Evolutionary conservation across 1,140 invertebrate species (phyloP), one percentile per base, ranked within the genome.

Genomic region (Drosophila watanabei): DNA sequence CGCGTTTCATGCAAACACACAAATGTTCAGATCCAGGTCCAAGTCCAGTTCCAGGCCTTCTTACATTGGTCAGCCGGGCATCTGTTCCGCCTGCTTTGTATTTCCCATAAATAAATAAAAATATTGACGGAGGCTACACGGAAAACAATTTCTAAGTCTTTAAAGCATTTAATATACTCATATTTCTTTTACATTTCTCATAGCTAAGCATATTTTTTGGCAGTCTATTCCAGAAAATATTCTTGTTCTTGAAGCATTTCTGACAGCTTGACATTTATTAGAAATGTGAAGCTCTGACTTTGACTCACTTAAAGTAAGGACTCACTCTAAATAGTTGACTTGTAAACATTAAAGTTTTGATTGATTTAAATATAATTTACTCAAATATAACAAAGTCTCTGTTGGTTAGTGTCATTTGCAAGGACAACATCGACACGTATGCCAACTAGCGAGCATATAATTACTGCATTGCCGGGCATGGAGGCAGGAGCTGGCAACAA

Each of bases 391-490:
- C 16, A 7, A 41, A n/a, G n/a, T 18, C 35, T 14, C 18, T 60
- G 73, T 61, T 59, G 54, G 2, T 6, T 35, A 69, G 75, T 77
- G 57, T 49, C 16, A 18, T 56, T 49, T 52, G 61, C 37, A 62
- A 62, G 46, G 30, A 18, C 45, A 63, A 33, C 52, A 45, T 51
- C 20, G 54, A 63, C 59, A 71, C 76, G 51, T 48, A 54, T 79
- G 65, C 51, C 45, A 65, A 48, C 64, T 70, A 61, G 64, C 37
- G 56, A 69, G 75, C 75, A 70, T 78, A 78, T 78, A 78, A 78
- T 80, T 80, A 77, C 66, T 62, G 69, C 79, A 70, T 85, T 62
- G 81, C 43, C 60, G n/a, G n/a, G n/a, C n/a, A n/a, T n/a, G n/a
- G n/a, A n/a, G n/a, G n/a, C n/a, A n/a, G n/a, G n/a, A n/a, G n/a